A percentile compares a stretch with the other conserved stretches of the same genome.
phyloP scores from a whole-genome alignment of 2,797 vertebrate species.

The Oceanodroma leucorhoa region DNA sequence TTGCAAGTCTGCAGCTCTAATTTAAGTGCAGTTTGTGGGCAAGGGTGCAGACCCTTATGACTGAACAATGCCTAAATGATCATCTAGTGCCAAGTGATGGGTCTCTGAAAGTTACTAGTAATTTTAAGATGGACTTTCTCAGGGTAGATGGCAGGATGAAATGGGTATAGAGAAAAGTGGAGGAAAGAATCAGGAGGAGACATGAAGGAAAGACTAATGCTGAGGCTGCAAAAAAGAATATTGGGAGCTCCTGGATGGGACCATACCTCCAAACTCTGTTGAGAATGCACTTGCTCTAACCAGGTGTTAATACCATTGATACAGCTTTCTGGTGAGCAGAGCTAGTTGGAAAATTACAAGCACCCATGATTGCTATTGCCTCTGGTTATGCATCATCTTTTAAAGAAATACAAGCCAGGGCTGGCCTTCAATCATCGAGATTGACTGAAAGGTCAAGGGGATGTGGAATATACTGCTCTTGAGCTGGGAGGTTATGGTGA shows the following conservation, averaged over 20 bases:
- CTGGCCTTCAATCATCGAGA: not conserved
- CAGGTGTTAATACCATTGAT: not conserved
- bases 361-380: not conserved
- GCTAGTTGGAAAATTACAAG: not conserved
- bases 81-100: not conserved
- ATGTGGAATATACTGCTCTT: not conserved
- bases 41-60: not conserved
- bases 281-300: not conserved
- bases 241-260: not conserved
- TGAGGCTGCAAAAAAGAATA: not conserved
- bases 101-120: not conserved
- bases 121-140: not conserved
- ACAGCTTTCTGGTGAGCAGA: not conserved
- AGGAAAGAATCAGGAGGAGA: not conserved
- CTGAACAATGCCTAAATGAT: not conserved
- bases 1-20: not conserved
- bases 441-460: not conserved
- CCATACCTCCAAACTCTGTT: not conserved
- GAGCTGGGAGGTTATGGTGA: not conserved
- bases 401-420: not conserved
- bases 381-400: not conserved
- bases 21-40: not conserved
- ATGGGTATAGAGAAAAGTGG: not conserved
- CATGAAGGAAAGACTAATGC: not conserved
- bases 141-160: not conserved